Conservation (phyloP, 1,140 invertebrate genomes). For the Choristoneura fumiferana region DNA sequence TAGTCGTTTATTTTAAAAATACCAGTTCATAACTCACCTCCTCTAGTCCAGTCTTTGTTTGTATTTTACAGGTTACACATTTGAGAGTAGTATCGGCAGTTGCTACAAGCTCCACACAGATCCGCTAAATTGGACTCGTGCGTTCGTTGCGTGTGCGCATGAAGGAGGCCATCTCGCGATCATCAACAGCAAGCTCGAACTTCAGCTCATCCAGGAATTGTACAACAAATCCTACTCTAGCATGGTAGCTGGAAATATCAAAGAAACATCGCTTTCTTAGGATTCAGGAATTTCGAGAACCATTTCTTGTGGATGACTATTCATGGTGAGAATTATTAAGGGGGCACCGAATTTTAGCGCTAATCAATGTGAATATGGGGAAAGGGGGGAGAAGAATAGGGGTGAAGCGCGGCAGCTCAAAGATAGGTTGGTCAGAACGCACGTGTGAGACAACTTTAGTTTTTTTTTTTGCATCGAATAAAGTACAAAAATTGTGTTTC, state of each 20-base stretch:
- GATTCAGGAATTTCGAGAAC: conserved; percentile 40
- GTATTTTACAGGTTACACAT: conserved; percentile 34
- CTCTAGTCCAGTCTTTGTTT: no score
- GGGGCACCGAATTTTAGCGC: no score
- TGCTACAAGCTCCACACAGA: conserved; percentile 49
- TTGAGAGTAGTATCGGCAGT: conserved; percentile 24
- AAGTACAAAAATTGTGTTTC: no score
- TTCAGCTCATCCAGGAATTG: conserved; percentile 19
- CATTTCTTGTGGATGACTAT: conserved; percentile 40
- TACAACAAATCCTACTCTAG: conserved; percentile 25
- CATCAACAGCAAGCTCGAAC: conserved; percentile 33
- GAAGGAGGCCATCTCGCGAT: conserved; percentile 46
- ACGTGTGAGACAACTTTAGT: no score
- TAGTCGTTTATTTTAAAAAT: no score
- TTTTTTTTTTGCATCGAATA: no score
- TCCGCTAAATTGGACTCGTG: conserved; percentile 35
- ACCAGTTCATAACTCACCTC: no score
- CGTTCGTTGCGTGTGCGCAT: conserved; percentile 36
- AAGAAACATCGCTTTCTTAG: conserved; percentile 38
- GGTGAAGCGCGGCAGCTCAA: no score
- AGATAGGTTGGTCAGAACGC: no score
- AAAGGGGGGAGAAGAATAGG: no score
- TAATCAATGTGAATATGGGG: no score
- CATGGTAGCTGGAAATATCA: conserved; percentile 29
- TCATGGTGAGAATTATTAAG: conserved; percentile 29